phyloP scores from a whole-genome alignment of 2,888 invertebrate species.

The Polymixis flavicincta region DNA sequence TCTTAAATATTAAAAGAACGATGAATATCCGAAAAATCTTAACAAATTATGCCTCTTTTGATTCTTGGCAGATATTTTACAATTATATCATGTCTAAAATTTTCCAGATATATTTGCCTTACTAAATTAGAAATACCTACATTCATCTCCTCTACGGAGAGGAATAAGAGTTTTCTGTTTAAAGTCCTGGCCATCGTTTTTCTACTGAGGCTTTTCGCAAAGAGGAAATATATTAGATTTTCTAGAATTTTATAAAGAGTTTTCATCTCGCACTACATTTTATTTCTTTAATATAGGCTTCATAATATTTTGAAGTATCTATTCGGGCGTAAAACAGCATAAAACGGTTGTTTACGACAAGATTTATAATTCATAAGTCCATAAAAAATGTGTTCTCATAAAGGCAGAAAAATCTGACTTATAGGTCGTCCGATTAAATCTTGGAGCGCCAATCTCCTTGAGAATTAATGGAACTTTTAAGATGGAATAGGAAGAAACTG shows the following conservation, averaged over 20 bases:
- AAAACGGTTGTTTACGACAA: conserved; percentile 25
- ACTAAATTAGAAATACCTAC: background rate
- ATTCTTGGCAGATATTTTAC: background rate
- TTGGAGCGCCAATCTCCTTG: background rate
- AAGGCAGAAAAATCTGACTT: conserved; percentile 14
- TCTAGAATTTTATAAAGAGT: background rate
- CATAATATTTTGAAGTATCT: conserved; percentile 5
- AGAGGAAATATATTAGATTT: too few species aligned
- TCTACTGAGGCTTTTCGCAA: background rate
- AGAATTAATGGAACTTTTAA: background rate
- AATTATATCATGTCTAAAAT: background rate
- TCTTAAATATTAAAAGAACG: background rate
- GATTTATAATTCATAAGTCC: conserved; percentile 21
- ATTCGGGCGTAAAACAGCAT: conserved; percentile 11
- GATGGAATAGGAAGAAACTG: background rate
- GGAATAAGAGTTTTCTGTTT: background rate
- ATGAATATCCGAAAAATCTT: background rate
- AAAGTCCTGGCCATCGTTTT: background rate
- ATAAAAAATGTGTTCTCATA: conserved; percentile 26
- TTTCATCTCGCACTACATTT: background rate
- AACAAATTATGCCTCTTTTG: background rate
- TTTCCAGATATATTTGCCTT: too few species aligned
- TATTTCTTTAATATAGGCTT: background rate
- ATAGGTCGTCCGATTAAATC: conserved; percentile 24
- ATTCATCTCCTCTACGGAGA: background rate